Percentiles rank a stretch among this genome's conserved stretches.
Conservation (phyloP, 1,140 invertebrate species). For the Heliconius hermathena region DNA sequence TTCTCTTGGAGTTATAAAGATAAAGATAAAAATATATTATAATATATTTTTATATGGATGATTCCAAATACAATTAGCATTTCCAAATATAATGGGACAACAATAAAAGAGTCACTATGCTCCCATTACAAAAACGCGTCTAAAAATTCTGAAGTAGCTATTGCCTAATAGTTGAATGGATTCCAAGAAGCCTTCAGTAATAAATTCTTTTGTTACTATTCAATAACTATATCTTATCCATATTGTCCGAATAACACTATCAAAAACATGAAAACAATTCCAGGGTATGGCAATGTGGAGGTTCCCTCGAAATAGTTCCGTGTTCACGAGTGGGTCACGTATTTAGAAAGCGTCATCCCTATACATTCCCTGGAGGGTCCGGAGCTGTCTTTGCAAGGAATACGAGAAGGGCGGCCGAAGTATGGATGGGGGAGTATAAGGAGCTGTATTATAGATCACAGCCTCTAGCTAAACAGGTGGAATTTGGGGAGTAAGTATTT, state of each 20-base stretch:
- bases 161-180: too few relatives aligned
- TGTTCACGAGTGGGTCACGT: slow-evolving; percentile 96
- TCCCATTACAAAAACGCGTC: too few relatives aligned
- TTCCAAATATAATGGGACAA: too few relatives aligned
- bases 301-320: slow-evolving; percentile 95
- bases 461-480: slow-evolving; percentile 92
- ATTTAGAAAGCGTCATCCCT: slow-evolving; percentile 96
- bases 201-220: too few relatives aligned
- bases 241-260: neutral
- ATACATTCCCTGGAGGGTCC: slow-evolving; percentile 96
- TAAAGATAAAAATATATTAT: too few relatives aligned
- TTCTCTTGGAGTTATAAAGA: too few relatives aligned
- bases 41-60: too few relatives aligned
- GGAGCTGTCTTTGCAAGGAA: slow-evolving; percentile 95
- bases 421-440: slow-evolving; percentile 98
- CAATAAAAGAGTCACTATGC: too few relatives aligned
- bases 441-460: slow-evolving; percentile 95
- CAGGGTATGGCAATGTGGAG: slow-evolving; percentile 92
- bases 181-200: too few relatives aligned
- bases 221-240: neutral
- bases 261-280: slow-evolving; percentile 27
- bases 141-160: too few relatives aligned
- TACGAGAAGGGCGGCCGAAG: slow-evolving; percentile 94
- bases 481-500: slow-evolving; percentile 92
- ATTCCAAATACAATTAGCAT: too few relatives aligned